phyloP scores from a whole-genome alignment of 2,113 vertebrate genomes.

The Octodon degus region DNA sequence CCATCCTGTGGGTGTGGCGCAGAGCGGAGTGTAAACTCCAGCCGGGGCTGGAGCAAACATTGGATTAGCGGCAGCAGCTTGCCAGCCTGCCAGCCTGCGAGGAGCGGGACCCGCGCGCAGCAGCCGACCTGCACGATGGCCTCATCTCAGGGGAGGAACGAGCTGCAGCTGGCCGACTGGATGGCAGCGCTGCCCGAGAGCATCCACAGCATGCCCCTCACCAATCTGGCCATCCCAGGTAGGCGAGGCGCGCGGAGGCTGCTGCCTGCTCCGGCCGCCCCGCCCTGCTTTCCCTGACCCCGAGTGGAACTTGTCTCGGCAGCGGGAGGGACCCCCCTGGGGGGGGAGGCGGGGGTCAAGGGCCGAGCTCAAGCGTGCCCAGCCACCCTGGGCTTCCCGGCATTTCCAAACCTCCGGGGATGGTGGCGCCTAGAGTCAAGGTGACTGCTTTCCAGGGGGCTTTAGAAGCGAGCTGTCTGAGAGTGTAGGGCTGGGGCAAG shows the following conservation, averaged over 20 bases:
- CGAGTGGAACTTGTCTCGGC: slow-evolving; percentile 54
- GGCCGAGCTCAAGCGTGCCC: not conserved
- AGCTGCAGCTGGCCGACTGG: slow-evolving; percentile 95
- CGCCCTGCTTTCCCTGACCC: slow-evolving; percentile 61
- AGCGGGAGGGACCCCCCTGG: slow-evolving; percentile 29
- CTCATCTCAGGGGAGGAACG: slow-evolving; percentile 94
- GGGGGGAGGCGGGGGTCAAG: not conserved
- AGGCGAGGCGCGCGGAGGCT: slow-evolving; percentile 80
- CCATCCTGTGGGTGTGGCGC: slow-evolving; percentile 88
- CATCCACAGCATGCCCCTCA: slow-evolving; percentile 93
- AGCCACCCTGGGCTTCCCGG: not conserved
- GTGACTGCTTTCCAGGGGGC: slow-evolving; percentile 64
- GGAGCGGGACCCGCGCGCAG: slow-evolving; percentile 45
- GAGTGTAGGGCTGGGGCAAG: not conserved
- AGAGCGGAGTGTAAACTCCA: slow-evolving; percentile 83
- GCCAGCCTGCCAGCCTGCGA: slow-evolving; percentile 62
- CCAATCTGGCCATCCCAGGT: slow-evolving; percentile 97
- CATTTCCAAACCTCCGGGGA: slow-evolving; percentile 28
- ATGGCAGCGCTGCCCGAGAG: slow-evolving; percentile 94
- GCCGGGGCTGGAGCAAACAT: slow-evolving; percentile 68
- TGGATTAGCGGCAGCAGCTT: slow-evolving; percentile 57
- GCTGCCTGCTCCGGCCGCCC: slow-evolving; percentile 57
- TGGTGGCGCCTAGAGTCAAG: slow-evolving; percentile 64
- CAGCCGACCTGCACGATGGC: slow-evolving; percentile 90
- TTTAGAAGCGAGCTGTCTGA: not conserved